Evolutionary conservation across 2,113 vertebrate genomes (phyloP).

Genomic region (Columba janthina): DNA sequence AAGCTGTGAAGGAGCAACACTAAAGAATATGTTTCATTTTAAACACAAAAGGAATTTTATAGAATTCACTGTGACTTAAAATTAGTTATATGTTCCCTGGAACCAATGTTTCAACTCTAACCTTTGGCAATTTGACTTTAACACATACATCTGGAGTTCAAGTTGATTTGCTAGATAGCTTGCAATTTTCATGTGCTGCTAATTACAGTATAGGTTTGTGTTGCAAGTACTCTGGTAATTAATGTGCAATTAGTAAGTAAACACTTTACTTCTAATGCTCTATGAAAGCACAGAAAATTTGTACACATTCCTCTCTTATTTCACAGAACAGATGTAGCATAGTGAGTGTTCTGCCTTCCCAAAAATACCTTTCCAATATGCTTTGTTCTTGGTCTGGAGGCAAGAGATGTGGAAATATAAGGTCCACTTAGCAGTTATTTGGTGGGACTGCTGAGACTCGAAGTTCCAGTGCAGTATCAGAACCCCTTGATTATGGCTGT

Average conservation of each 20-base stretch:
- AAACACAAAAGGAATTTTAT: neutral
- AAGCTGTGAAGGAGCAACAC: neutral
- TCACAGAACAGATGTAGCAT: neutral
- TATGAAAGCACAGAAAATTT: neutral
- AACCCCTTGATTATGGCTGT: neutral
- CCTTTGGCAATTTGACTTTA: neutral
- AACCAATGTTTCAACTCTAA: neutral
- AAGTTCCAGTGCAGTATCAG: neutral
- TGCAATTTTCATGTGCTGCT: conserved; percentile 3
- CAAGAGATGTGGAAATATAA: neutral
- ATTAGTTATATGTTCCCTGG: neutral
- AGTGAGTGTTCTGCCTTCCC: neutral
- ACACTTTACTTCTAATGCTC: neutral
- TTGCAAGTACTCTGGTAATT: conserved; percentile 1
- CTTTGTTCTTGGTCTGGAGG: neutral
- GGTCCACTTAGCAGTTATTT: neutral
- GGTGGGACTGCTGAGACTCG: neutral
- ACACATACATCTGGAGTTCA: neutral
- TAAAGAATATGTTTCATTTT: neutral
- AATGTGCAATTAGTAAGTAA: conserved; percentile 24
- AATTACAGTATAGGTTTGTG: neutral
- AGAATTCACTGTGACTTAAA: neutral
- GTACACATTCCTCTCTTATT: neutral
- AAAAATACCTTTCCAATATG: neutral
- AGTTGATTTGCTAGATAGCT: conserved; percentile 12